Percentiles rank a stretch among this genome's conserved stretches.
Evolutionary conservation across 2,113 vertebrate genomes (phyloP).

Genomic region (Ifrita kowaldi): DNA sequence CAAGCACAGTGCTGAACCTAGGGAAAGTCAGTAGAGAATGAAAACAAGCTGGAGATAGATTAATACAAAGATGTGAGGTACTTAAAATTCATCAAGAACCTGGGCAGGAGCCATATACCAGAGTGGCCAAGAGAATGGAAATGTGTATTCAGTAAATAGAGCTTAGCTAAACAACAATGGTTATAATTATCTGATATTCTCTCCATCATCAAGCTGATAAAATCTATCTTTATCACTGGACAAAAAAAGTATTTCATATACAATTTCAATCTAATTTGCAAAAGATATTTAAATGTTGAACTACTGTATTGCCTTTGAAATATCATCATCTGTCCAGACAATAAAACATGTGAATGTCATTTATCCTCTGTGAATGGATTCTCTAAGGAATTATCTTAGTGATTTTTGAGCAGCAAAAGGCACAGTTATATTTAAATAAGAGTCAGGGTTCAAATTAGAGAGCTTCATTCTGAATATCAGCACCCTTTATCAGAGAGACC

Average conservation of each 20-base stretch:
- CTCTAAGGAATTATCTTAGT: not conserved
- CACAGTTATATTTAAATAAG: not conserved
- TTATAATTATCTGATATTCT: not conserved
- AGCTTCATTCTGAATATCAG: not conserved
- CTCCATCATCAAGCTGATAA: not conserved
- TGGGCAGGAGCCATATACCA: not conserved
- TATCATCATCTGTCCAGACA: not conserved
- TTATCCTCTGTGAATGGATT: not conserved
- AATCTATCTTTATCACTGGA: not conserved
- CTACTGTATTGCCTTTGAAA: not conserved
- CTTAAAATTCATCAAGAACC: not conserved
- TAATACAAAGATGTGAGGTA: not conserved
- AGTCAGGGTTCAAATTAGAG: not conserved
- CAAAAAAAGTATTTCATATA: not conserved
- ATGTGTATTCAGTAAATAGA: not conserved
- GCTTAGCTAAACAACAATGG: not conserved
- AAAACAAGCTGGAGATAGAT: not conserved
- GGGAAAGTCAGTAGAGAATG: not conserved
- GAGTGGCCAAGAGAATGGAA: not conserved
- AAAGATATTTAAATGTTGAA: not conserved
- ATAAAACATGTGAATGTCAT: not conserved
- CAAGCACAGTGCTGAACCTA: not conserved
- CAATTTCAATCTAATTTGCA: not conserved
- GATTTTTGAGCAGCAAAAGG: not conserved
- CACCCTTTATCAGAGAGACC: not conserved